Evolutionary conservation across 1,140 invertebrate genomes (phyloP), one percentile per base, ranked within the genome.

Genomic region (Euborellia annulipes): DNA sequence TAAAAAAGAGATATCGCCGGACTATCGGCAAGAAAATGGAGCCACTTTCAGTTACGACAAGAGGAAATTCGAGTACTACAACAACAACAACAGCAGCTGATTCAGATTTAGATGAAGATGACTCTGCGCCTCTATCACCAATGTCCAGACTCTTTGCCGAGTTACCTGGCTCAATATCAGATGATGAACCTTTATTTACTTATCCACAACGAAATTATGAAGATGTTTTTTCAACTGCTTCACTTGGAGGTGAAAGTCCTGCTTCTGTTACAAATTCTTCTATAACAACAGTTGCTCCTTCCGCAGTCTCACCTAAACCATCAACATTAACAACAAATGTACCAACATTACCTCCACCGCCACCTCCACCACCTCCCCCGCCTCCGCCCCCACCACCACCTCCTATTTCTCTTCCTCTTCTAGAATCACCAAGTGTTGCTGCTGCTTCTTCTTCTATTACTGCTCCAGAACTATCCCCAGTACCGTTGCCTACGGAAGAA

Each of bases 211-310:
- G 47, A n/a, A 18, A 45, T 49, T 67, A 71, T 19, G 69, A 71
- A 46, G 69, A 76, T 41, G 66, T 70, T 0, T 67, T 74, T 22
- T 64, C 69, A n/a, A 23, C 38, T 4, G 53, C 19, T 8, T 20
- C 36, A 4, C 36, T 38, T n/a, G 36, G 19, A 11, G 23, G 23
- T 6, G 23, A 27, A 11, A 27, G 23, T 27, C 23, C 23, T 6
- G 11, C 23, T 27, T 27, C 23, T 27, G 23, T 11, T 27, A 6
- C 23, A 4, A 6, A 11, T 27, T 4, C 23, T 6, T 27, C 23
- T 6, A 27, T 11, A 6, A 6, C 23, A 11, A 11, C 11, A 6
- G 23, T 27, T 11, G 4, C 23, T 11, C 23, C 23, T 4, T 11
- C 23, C 23, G 23, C 23, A 6, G 23, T 6, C 11, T 27, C 23